Base-by-base conservation (phyloP, 2,113 vertebrate genomes). In the Pelobates fuscus region DNA sequence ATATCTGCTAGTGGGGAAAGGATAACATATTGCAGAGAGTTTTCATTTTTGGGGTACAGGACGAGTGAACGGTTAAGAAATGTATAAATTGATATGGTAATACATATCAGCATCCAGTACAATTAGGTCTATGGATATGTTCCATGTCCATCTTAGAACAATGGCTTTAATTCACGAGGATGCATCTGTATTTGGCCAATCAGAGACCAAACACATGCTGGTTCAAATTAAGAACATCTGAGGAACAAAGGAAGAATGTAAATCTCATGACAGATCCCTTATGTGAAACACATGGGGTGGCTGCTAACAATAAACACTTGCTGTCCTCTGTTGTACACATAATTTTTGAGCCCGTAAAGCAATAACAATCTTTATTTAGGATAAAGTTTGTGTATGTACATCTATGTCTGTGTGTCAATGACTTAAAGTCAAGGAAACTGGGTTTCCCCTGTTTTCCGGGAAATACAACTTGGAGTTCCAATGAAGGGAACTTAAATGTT, bases 251-350 rank as follows among this genome's bases (percentile, higher is more conserved):
- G 23, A 20, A 43, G 37, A 41, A 60, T 59, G 37, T 29, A 54
- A 63, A 72, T 72, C 59, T 41, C 57, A 62, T 52, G 43, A 71
- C 58, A 62, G 37, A 64, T 27, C 29, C 11, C 23, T 71, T 46
- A 72, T 72, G 70, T 30, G n/a, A 52, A 72, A 72, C 59, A 72
- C 70, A 72, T 72, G 59, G 59, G 59, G 43, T 24, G 70, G 49
- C 18, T 63, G 43, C 30, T 72, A 29, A 63, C 59, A 63, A 63
- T 17, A n/a, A 62, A 18, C 7, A 30, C 43, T 29, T 62, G 43
- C 59, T 30, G 21, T 62, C 44, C 59, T 46, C 29, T 24, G 27
- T 54, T 72, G 44, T 41, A 29, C 24, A 27, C 3, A 71, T 4
- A 32, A 32, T 10, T 32, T 32, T 32, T 32, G 10, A 32, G n/a